phyloP scores from a whole-genome alignment of 64 coral and sea anemone species.

The Acropora yongei region DNA sequence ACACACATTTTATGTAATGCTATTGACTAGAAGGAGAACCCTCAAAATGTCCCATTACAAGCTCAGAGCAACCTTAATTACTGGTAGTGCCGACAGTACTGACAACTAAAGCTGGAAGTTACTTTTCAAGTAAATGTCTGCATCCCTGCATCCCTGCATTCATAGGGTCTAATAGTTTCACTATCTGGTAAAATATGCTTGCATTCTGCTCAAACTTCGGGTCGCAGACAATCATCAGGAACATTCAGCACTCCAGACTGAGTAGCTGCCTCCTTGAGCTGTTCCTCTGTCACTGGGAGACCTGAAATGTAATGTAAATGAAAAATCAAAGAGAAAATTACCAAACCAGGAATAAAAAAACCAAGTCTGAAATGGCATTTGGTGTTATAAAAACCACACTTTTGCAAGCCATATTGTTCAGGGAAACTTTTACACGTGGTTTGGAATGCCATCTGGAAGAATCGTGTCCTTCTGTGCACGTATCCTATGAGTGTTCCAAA shows the following conservation, averaged over 20 bases:
- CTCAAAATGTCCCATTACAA: background rate
- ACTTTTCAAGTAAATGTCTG: background rate
- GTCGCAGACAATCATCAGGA: conserved; percentile 33
- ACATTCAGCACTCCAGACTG: conserved; percentile 31
- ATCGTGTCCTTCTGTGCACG: conserved; percentile 40
- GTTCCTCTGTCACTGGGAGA: background rate
- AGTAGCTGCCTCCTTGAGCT: background rate
- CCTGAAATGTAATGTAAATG: background rate
- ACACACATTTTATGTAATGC: background rate
- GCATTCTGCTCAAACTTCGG: background rate
- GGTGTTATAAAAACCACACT: conserved; percentile 32
- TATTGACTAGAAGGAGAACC: background rate
- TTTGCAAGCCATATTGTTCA: conserved; percentile 40
- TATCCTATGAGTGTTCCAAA: conserved; percentile 64
- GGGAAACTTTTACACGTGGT: conserved; percentile 53
- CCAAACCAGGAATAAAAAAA: background rate
- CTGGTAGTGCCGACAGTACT: background rate
- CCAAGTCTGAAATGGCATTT: background rate
- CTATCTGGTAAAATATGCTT: background rate
- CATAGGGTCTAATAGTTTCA: background rate
- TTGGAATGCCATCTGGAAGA: conserved; percentile 55
- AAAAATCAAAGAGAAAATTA: background rate
- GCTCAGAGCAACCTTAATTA: background rate
- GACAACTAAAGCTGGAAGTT: background rate
- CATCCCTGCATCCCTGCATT: background rate